Evolutionary conservation across 2,113 vertebrate species (phyloP), one percentile per base, ranked within the genome.

Genomic region (Barbus barbus): DNA sequence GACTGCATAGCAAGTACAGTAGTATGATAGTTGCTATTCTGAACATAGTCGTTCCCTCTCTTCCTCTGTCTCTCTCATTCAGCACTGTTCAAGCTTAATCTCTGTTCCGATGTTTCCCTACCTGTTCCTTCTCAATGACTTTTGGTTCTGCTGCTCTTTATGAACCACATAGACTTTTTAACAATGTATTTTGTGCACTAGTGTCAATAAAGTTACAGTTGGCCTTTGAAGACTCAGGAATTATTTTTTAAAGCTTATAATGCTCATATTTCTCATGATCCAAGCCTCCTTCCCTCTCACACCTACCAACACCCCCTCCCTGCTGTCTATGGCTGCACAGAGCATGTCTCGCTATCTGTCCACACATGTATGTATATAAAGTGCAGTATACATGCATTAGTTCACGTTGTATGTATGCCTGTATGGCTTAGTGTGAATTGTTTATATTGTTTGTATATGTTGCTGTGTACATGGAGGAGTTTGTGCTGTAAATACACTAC

Each of bases 171-270:
- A 83, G 82, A 86, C 93, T 90, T 91, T 93, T 92, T 93, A 92
- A 92, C 86, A 88, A 91, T 96, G 95, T 96, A 93, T 93, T 87
- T 92, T 95, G 90, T 95, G 91, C 94, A 93, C 92, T 93, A 93
- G 93, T 94, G 95, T 96, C 93, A 96, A 96, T 96, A 96, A 96
- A 96, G 95, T 53, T 71, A n/a, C 26, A 33, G 44, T 94, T 95
- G 96, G 93, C 94, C 95, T 95, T 93, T 94, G 89, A 88, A 94
- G 89, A 76, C 94, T 94, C 92, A 91, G 94, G 89, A 92, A 91
- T 95, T 94, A 94, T 91, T 94, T 94, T 96, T 87, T 58, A 58
- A 92, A 84, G 84, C 87, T 93, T 60, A 24, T 18, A 22, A 36
- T 20, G 16, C 75, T 56, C 4, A 78, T 74, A 51, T 65, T 51